These are phyloP conservation scores for Stictocephala bisonia DNA, from an alignment of 2,888 invertebrate genomes.

Conservation along the genomic window DNA sequence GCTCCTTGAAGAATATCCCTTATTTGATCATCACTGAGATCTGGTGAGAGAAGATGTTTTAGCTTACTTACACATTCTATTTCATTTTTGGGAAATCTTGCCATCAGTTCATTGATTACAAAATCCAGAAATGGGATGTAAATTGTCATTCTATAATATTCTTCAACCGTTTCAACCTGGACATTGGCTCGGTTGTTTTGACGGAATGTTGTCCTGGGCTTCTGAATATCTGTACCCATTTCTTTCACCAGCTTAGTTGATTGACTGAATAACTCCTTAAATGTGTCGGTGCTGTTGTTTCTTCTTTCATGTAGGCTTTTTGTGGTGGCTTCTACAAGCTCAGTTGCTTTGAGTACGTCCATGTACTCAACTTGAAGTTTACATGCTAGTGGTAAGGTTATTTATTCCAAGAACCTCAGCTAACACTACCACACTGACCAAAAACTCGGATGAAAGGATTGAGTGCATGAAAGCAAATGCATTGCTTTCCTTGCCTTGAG, in stretches of 20 bases:
- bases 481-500: slow-evolving; percentile 26
- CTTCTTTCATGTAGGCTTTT: slow-evolving; percentile 7
- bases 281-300: slow-evolving; percentile 11
- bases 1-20: slow-evolving; percentile 1
- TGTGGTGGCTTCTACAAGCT: slow-evolving; percentile 23
- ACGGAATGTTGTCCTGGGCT: slow-evolving; percentile 1
- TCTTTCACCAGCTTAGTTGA: not conserved
- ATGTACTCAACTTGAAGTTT: slow-evolving; percentile 24
- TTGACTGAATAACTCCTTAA: slow-evolving; percentile 33
- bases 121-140: slow-evolving; percentile 46
- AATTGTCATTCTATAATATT: slow-evolving; percentile 37
- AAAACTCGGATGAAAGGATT: slow-evolving; percentile 37
- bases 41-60: not conserved
- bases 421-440: slow-evolving; percentile 36
- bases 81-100: slow-evolving; percentile 13
- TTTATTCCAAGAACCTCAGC: slow-evolving; percentile 25
- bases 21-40: not conserved
- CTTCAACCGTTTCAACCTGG: slow-evolving; percentile 20
- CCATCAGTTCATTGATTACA: not conserved
- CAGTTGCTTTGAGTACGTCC: slow-evolving; percentile 34
- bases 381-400: slow-evolving; percentile 35
- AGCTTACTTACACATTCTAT: slow-evolving; percentile 6
- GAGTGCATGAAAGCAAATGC: slow-evolving; percentile 40
- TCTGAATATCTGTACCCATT: slow-evolving; percentile 39
- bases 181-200: slow-evolving; percentile 14